Evolutionary conservation across 2,797 vertebrate species (phyloP), one percentile per base, ranked within the genome.

Genomic region (Danio jaintianensis): DNA sequence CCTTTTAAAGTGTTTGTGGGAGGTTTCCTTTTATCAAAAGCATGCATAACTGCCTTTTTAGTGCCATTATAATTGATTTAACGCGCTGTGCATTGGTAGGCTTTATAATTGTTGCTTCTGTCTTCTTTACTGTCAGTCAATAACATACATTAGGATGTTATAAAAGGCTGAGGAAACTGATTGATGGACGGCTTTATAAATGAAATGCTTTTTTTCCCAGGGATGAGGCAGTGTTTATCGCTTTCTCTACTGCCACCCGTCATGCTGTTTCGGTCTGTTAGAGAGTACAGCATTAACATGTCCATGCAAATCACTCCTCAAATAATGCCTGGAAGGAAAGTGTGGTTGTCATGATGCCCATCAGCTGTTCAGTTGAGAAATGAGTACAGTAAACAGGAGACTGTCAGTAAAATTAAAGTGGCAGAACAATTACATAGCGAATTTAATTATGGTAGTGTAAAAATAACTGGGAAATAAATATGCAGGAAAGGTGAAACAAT

Each of bases 281-380:
- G 64, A 58, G 55, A 43, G n/a, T 15, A 18, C 36, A 42, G 61
- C 59, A 77, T 18, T 7, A 16, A 22, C 52, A 40, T 22, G 15
- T 38, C 12, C 40, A 50, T 68, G 59, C 61, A 69, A 47, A 74
- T 64, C 61, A n/a, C 38, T 22, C 18, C 40, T 69, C 62, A 66
- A 61, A 74, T 50, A 59, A 58, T 73, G 55, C 73, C 42, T 36
- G 64, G 22, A 43, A 55, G 15, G 40, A 71, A 66, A 61, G 47
- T 77, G 70, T 11, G 68, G 80, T 82, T 80, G 76, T 82, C 76
- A 77, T 70, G 48, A 59, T 9, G 15, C 58, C 78, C 69, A 56
- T 63, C 66, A 75, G 70, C 59, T 85, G 68, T 85, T 85, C 18
- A n/a, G n/a, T 11, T 64, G 59, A 40, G 75, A 20, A 38, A 47